Evolutionary conservation across 2,113 vertebrate genomes (phyloP), one percentile per base, ranked within the genome.

Genomic region (Eublepharis macularius): DNA sequence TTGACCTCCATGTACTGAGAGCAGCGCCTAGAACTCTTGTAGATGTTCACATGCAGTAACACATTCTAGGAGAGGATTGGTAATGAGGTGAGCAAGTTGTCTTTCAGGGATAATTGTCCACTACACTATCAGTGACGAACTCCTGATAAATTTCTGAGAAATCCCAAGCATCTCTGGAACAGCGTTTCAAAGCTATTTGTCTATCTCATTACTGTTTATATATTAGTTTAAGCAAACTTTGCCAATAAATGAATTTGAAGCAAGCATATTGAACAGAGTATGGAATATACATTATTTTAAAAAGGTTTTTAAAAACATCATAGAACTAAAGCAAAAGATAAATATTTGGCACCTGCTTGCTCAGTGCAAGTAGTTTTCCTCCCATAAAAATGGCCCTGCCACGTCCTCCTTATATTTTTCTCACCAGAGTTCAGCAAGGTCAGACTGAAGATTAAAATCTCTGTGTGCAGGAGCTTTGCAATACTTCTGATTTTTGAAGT

Each of bases 401-500:
- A 5, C 13, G 49, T 85, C 90, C 91, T 60, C 82, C 26, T 88
- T 87, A 84, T 1, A 82, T 76, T 88, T 92, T 66, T 68, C 85
- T 49, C 83, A 93, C 83, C 26, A 79, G 78, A 49, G 54, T 68
- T 93, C 82, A 80, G 47, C 78, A 49, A 70, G 73, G 51, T 92
- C 75, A 91, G 78, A n/a, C 13, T 69, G 32, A 87, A 91, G 84
- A 93, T 91, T 89, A 86, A 94, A 94, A 93, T 87, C 63, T 90
- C 14, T 57, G 82, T 82, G 82, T 89, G 65, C 34, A 36, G 47
- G 75, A 90, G 57, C 24, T 80, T 92, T 91, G 74, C 47, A 89
- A 83, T 91, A 81, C 60, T 76, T 92, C 78, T 91, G 90, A 93
- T 93, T 95, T 94, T 92, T 87, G 80, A 92, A 88, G 34, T 92